These are phyloP conservation scores for Hedya salicella DNA, from an alignment of 2,888 invertebrate species.

Conservation along the genomic window DNA sequence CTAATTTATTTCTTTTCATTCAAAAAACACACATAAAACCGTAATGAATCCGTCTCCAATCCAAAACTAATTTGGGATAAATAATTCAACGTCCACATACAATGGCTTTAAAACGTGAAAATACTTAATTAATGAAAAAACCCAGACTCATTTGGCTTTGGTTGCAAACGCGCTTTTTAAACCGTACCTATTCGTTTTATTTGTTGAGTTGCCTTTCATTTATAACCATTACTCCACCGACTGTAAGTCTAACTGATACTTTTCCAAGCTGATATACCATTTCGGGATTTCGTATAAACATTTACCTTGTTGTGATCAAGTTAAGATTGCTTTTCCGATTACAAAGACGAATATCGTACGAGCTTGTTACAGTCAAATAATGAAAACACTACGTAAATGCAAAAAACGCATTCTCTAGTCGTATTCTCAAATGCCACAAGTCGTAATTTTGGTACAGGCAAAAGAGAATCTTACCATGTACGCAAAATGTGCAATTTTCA, in stretches of 20 bases:
- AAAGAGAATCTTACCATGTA: slow-evolving; percentile 5
- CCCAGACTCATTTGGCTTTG: slow-evolving; percentile 28
- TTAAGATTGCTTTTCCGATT: neutral
- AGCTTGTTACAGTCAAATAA: neutral
- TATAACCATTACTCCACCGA: slow-evolving; percentile 18
- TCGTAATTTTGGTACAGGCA: neutral
- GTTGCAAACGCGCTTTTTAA: slow-evolving; percentile 25
- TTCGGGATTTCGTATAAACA: neutral
- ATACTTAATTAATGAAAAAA: slow-evolving; percentile 30
- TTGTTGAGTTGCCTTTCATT: slow-evolving; percentile 27
- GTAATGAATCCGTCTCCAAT: slow-evolving; percentile 10
- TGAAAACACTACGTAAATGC: slow-evolving; percentile 14
- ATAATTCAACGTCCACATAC: slow-evolving; percentile 21
- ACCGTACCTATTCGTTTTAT: slow-evolving; percentile 13
- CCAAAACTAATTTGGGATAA: slow-evolving; percentile 33
- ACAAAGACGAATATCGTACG: neutral
- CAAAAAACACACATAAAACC: slow-evolving; percentile 8
- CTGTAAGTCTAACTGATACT: neutral
- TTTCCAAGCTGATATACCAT: neutral
- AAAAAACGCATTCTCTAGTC: slow-evolving; percentile 18
- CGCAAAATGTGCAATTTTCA: neutral
- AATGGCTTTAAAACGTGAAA: slow-evolving; percentile 30
- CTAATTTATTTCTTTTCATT: slow-evolving; percentile 5
- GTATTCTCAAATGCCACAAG: slow-evolving; percentile 1
- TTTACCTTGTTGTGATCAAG: neutral